Evolutionary conservation across 2,797 vertebrate species (phyloP).

Genomic region (Huso huso): DNA sequence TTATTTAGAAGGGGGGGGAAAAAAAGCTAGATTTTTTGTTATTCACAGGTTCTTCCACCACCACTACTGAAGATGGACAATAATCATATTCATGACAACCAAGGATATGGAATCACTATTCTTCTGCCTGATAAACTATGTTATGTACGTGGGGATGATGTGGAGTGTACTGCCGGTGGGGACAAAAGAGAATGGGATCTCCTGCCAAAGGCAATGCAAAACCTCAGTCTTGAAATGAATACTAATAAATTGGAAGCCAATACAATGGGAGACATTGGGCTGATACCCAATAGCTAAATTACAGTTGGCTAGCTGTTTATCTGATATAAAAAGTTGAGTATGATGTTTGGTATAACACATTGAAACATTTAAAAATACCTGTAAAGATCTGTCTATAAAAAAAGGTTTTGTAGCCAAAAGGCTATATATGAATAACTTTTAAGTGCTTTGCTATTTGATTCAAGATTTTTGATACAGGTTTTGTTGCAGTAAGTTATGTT

Average conservation of each 20-base stretch:
- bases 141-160: constrained; percentile 24
- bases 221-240: constrained; percentile 40
- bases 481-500: too few relatives aligned
- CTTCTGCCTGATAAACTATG: constrained; percentile 38
- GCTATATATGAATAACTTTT: background rate
- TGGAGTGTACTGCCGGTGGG: constrained; percentile 33
- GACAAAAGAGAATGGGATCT: constrained; percentile 32
- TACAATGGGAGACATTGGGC: constrained; percentile 36
- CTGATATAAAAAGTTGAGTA: background rate
- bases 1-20: too few relatives aligned
- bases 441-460: background rate
- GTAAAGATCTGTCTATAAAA: background rate
- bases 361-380: too few relatives aligned
- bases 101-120: constrained; percentile 40
- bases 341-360: too few relatives aligned
- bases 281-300: constrained; percentile 7
- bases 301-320: background rate
- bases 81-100: constrained; percentile 43
- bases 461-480: background rate
- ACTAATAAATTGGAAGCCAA: constrained; percentile 42
- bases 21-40: background rate
- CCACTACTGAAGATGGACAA: constrained; percentile 49
- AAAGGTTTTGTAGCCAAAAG: background rate
- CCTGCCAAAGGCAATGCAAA: constrained; percentile 37
- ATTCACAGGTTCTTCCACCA: constrained; percentile 37